Evolutionary conservation across 2,888 invertebrate species (phyloP), one percentile per base, ranked within the genome.

Genomic region (Phengaris alcon): DNA sequence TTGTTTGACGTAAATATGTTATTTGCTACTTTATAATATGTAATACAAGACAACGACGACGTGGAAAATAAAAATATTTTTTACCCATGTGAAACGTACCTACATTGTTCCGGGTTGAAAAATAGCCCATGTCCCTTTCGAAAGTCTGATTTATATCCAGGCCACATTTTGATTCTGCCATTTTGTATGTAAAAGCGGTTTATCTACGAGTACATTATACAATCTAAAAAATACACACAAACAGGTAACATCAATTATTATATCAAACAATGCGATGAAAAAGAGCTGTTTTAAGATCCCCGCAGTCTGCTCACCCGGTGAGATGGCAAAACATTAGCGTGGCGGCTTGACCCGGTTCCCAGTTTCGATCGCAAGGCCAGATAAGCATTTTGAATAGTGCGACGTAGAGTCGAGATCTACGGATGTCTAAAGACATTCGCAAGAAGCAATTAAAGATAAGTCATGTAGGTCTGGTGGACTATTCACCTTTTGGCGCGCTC

Each of bases 381-480:
- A 90, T 86, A 82, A 79, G 76, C 82, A 81, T 83, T 84, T 83
- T 92, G 90, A 91, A 92, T 90, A 83, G 82, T 87, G 87, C 85
- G 87, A 90, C 90, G 91, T 90, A 88, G 85, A 90, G 87, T 89
- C 88, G 88, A 88, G 87, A 88, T 88, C 85, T 83, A 85, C 83
- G 83, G 88, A 82, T 90, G 90, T 85, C 88, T 89, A 93, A 93
- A 93, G 92, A 90, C 93, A 91, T 91, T 93, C 88, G 87, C 87
- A 88, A 86, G 89, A 90, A 89, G 93, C 93, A 93, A 93, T 93
- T 93, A 93, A 85, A 93, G 93, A 93, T 93, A 93, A 93, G 93
- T 91, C 91, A 84, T 83, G 86, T 83, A 85, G 87, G 85, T 91
- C 89, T 90, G 88, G 89, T 90, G 81, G 81, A 81, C 88, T 91